Evolutionary conservation across 2,888 invertebrate genomes (phyloP).

Genomic region (Hypomecis atomaria): DNA sequence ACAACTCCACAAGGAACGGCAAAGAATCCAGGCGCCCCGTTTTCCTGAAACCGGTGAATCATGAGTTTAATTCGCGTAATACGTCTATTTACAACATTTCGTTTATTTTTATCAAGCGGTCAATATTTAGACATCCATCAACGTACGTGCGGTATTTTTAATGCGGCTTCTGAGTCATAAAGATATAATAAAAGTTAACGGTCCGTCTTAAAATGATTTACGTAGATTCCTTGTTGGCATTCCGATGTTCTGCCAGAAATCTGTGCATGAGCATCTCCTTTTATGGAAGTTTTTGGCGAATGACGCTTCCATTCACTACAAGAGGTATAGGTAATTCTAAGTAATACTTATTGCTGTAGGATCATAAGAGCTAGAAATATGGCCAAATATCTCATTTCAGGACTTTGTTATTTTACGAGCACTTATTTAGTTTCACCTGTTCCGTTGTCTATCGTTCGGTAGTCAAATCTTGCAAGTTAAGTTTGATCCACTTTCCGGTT

Average conservation of each 20-base stretch:
- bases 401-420: no score
- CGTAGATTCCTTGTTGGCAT: conserved; percentile 33
- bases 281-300: conserved; percentile 15
- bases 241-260: conserved; percentile 28
- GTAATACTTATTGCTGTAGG: background rate
- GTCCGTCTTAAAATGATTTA: conserved; percentile 35
- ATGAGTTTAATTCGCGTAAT: conserved; percentile 26
- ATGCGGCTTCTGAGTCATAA: conserved; percentile 48
- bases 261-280: conserved; percentile 13
- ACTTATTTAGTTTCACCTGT: no score
- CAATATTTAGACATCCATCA: conserved; percentile 52
- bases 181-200: conserved; percentile 35
- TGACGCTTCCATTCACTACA: background rate
- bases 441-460: no score
- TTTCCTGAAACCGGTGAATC: conserved; percentile 31
- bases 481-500: no score
- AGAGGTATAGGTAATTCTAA: background rate
- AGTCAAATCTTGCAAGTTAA: no score
- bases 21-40: conserved; percentile 10
- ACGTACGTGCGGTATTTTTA: conserved; percentile 46
- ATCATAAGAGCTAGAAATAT: no score
- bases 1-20: background rate
- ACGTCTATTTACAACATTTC: conserved; percentile 34
- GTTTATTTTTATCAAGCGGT: conserved; percentile 44
- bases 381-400: no score